phyloP scores from a whole-genome alignment of 2,888 invertebrate species.

The Ctenicera cuprea region DNA sequence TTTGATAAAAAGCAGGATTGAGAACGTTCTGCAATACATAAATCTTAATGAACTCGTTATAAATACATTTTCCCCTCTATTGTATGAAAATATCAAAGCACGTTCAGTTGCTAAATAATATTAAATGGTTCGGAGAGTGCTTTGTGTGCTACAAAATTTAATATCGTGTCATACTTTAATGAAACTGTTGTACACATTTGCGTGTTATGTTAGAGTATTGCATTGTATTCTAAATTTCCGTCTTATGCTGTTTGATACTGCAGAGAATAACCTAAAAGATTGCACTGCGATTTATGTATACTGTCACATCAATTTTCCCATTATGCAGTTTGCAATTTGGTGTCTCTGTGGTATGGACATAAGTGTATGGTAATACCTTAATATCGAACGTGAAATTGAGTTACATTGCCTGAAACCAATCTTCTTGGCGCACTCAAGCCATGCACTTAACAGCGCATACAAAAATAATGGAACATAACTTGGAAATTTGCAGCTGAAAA shows the following conservation, averaged over 20 bases:
- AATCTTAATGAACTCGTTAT: too few species aligned
- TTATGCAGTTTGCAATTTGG: neutral
- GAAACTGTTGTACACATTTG: too few species aligned
- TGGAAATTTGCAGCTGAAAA: conserved; percentile 5
- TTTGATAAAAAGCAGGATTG: too few species aligned
- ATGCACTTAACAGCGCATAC: conserved; percentile 5
- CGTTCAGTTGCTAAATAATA: neutral
- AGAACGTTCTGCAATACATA: too few species aligned
- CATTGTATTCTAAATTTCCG: too few species aligned
- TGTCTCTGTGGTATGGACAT: neutral
- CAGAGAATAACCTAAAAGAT: too few species aligned
- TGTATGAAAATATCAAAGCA: conserved; percentile 1
- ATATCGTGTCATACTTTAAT: too few species aligned
- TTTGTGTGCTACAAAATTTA: too few species aligned
- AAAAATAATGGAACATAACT: neutral
- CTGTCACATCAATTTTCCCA: neutral
- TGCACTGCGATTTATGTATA: too few species aligned
- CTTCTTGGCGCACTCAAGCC: conserved; percentile 9
- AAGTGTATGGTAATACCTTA: conserved; percentile 18
- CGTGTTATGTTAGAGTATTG: too few species aligned
- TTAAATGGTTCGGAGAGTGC: too few species aligned
- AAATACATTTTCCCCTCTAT: neutral
- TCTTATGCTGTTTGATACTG: too few species aligned
- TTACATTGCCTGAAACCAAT: neutral
- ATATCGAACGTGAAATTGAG: conserved; percentile 13